Evolutionary conservation across 2,888 invertebrate species (phyloP), one percentile per base, ranked within the genome.

Genomic region (Brachynemurus nebulosus): DNA sequence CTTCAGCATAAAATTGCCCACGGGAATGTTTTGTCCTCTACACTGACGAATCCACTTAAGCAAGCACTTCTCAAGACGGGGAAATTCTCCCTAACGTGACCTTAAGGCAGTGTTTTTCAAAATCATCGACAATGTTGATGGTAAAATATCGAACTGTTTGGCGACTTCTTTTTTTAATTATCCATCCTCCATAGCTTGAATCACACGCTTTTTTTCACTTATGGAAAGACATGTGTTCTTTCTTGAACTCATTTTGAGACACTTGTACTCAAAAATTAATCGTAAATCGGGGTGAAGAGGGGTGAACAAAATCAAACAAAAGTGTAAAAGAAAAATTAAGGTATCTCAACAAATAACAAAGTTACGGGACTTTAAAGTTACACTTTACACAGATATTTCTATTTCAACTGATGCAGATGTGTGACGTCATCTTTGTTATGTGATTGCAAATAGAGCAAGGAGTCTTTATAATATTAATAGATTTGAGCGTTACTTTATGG

Each of bases 161-260:
- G 35, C 35, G 35, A 35, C 35, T 7, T 35, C 35, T 12, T 35
- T 35, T 35, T 35, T 35, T 35, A 35, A 11, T 35, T 35, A 12
- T 7, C 11, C 35, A 35, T 35, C 14, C 35, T 35, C 35, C 14
- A 9, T 12, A 35, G 35, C 35, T 35, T 35, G 35, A 35, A 9
- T 35, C 35, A 14, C 35, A 35, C 35, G 35, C 14, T 35, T 9
- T 35, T 35, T 35, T 25, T 25, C 14, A 35, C 35, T 35, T 35
- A 35, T 35, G 14, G 35, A 35, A 11, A 35, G 35, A 35, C 35
- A 14, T 12, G 7, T 35, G 35, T 35, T 25, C 11, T 25, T 25
- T 25, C 11, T 25, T 25, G 27, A 25, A 25, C 8, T 9, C 27
- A 25, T 25, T 25, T 25, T 25, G 11, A 25, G n/a, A n/a, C n/a